A percentile compares a stretch with the other conserved stretches of the same genome.
Conservation (phyloP, 2,797 vertebrate genomes). For the Ctenochaetus hawaiiensis region DNA sequence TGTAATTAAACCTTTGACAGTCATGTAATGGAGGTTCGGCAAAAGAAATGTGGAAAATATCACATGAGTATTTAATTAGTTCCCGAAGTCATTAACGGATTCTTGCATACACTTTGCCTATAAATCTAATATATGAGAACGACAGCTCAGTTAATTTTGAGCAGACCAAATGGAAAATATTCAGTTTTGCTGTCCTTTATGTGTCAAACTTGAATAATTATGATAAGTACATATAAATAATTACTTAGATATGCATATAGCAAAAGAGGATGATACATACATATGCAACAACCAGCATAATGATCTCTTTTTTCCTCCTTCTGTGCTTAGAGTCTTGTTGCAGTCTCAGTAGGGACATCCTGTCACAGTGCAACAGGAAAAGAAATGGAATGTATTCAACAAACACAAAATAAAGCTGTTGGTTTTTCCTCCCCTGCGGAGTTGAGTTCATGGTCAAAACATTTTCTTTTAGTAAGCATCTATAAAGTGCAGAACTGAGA, state of each 20-base stretch:
- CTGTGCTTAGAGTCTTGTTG: slow-evolving; percentile 23
- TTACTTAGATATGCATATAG: neutral
- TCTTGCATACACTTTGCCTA: slow-evolving; percentile 58
- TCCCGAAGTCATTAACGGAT: slow-evolving; percentile 72
- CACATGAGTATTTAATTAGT: slow-evolving; percentile 79
- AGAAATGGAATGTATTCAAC: slow-evolving; percentile 55
- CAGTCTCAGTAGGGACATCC: slow-evolving; percentile 42
- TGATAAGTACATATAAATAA: neutral
- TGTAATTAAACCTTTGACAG: slow-evolving; percentile 85
- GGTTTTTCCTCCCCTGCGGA: slow-evolving; percentile 41
- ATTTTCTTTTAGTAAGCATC: slow-evolving; percentile 25
- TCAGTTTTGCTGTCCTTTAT: slow-evolving; percentile 5
- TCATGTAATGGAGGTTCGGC: slow-evolving; percentile 76
- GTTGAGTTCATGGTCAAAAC: slow-evolving; percentile 42
- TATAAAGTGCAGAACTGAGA: slow-evolving; percentile 39
- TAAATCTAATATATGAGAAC: slow-evolving; percentile 47
- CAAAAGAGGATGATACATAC: neutral
- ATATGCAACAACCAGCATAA: slow-evolving; percentile 34
- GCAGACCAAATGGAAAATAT: neutral
- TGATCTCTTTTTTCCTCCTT: slow-evolving; percentile 19
- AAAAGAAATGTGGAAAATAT: slow-evolving; percentile 78
- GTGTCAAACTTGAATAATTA: slow-evolving; percentile 11
- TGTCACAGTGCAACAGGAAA: slow-evolving; percentile 54
- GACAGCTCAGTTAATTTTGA: slow-evolving; percentile 26
- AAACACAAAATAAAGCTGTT: slow-evolving; percentile 64